Evolutionary conservation across 1,140 invertebrate species (phyloP).

Genomic region (Maniola jurtina): DNA sequence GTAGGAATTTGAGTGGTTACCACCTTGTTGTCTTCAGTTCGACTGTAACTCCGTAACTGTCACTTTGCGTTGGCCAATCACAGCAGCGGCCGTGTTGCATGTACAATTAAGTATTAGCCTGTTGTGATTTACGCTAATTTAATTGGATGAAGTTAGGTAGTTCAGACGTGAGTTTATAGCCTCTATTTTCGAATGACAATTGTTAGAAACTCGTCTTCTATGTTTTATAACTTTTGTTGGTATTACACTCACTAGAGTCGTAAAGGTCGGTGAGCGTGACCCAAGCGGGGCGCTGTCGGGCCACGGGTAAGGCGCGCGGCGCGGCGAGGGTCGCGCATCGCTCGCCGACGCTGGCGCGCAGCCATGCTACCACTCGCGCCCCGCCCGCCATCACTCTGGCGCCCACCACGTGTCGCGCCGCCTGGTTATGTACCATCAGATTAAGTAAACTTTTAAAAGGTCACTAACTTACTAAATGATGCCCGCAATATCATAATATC

Average conservation of each 20-base stretch:
- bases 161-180: background rate
- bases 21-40: no score
- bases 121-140: background rate
- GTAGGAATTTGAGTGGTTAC: no score
- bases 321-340: constrained; percentile 69
- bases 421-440: constrained; percentile 30
- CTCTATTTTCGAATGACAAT: background rate
- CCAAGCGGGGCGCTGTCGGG: constrained; percentile 61
- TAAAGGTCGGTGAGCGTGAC: constrained; percentile 67
- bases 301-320: constrained; percentile 62
- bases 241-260: constrained; percentile 59
- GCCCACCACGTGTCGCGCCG: constrained; percentile 50
- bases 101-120: no score
- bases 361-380: constrained; percentile 52
- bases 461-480: no score
- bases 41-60: no score
- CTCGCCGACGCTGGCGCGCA: constrained; percentile 56
- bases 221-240: background rate
- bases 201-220: background rate
- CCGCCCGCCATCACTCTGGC: constrained; percentile 48
- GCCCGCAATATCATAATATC: no score
- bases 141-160: background rate
- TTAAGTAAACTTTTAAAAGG: no score
- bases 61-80: no score
- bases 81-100: no score